Evolutionary conservation across 2,888 invertebrate genomes (phyloP), one percentile per base, ranked within the genome.

Genomic region (Hesperia comma): DNA sequence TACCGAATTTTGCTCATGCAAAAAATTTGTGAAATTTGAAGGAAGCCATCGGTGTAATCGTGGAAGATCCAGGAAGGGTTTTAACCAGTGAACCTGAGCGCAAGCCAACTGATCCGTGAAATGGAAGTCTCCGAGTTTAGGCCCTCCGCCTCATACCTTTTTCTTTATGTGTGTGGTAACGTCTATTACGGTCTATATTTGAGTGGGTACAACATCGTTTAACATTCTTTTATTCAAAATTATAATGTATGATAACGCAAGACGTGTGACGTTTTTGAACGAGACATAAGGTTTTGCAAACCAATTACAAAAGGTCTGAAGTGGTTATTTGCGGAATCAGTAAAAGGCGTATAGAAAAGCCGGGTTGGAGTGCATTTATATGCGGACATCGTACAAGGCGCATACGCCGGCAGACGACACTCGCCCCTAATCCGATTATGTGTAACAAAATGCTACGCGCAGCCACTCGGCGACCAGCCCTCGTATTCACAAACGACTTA

Each of bases 381-480:
- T 87, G 83, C 84, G 81, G 79, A 77, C 75, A 71, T 76, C 79
- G 86, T 83, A 77, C 81, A 81, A 83, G 83, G 81, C 83, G 84
- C 83, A 84, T 79, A 81, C 82, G 82, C 77, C 76, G 80, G 73
- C 82, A 81, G 83, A 84, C 85, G 85, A 84, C 86, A 81, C 81
- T 81, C 79, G 81, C 81, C 79, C 75, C 81, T 90, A 90, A 91
- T 90, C 89, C 81, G 89, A 88, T 90, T 90, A 90, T 78, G 81
- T 87, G 88, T 87, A 90, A 90, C 91, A 90, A 90, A 91, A 91
- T 86, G 88, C 89, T 85, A 77, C 79, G 79, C 83, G 83, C 79
- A 80, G 78, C 80, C 82, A 78, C 75, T 79, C 78, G 75, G 73
- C 79, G 80, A 63, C 71, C 72, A 72, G 64, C 57, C 49, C 62